These are phyloP conservation scores for Oligia strigilis DNA, from an alignment of 2,888 invertebrate species.

Conservation along the genomic window DNA sequence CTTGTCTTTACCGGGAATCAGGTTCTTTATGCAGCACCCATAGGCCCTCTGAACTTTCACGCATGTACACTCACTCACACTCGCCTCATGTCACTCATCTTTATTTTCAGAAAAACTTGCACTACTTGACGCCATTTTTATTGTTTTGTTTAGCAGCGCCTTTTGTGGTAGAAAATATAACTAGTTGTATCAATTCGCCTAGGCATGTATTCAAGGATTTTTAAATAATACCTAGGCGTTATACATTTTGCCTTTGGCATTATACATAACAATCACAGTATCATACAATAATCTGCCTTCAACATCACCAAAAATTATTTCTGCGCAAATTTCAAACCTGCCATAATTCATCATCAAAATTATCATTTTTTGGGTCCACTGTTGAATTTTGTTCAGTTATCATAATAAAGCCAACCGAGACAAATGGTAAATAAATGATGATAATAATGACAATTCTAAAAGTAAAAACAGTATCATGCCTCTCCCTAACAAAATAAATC, in stretches of 20 bases:
- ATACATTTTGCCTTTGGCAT: background rate
- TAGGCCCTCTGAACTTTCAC: background rate
- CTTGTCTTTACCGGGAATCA: background rate
- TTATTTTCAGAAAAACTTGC: background rate
- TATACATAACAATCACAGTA: background rate
- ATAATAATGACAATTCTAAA: too few relatives aligned
- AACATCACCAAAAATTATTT: background rate
- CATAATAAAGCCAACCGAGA: background rate
- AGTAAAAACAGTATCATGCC: background rate
- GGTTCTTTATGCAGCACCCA: background rate
- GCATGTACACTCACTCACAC: background rate
- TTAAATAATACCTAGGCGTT: background rate
- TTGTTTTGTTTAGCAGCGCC: background rate
- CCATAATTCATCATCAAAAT: background rate
- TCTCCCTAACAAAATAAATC: background rate
- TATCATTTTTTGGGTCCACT: background rate
- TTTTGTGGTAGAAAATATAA: background rate
- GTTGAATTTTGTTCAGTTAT: background rate
- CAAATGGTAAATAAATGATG: background rate
- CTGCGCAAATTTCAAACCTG: background rate
- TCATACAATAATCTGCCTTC: too few relatives aligned
- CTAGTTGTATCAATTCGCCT: background rate
- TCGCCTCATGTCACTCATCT: background rate
- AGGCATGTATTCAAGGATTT: background rate
- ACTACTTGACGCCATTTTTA: background rate